Percentiles rank a stretch among this genome's conserved stretches.
Evolutionary conservation across 1,140 invertebrate species (phyloP).

Genomic region (Telenomus remus): DNA sequence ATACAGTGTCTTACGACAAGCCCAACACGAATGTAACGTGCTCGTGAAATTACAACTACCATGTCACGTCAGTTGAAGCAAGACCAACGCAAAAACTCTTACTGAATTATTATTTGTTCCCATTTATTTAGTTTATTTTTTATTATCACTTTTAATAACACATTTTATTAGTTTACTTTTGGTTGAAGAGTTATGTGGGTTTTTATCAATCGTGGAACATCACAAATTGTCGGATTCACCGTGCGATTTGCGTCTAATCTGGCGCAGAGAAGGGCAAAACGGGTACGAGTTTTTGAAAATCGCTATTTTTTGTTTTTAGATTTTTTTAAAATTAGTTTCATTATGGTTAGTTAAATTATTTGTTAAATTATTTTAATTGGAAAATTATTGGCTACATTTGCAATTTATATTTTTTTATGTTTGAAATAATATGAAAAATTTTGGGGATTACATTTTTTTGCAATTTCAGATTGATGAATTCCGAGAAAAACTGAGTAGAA

Average conservation of each 20-base stretch:
- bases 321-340: no score
- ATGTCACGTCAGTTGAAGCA: neutral
- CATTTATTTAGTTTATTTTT: no score
- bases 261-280: conserved; percentile 17
- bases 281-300: conserved; percentile 28
- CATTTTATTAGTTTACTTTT: conserved; percentile 10
- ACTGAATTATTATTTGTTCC: no score
- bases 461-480: conserved; percentile 65
- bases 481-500: conserved; percentile 54
- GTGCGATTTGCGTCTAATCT: conserved; percentile 21
- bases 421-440: conserved; percentile 1
- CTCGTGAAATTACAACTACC: neutral
- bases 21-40: neutral
- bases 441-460: neutral
- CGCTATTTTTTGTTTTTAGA: conserved; percentile 7
- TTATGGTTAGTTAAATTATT: no score
- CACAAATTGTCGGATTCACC: conserved; percentile 4
- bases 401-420: neutral
- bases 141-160: neutral
- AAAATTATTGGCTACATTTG: no score
- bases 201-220: conserved; percentile 5
- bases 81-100: neutral
- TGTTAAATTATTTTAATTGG: no score
- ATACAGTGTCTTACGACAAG: conserved; percentile 9
- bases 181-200: conserved; percentile 7